Conservation (phyloP, 2,888 invertebrate species). For the Glyphotaelius pellucidus region DNA sequence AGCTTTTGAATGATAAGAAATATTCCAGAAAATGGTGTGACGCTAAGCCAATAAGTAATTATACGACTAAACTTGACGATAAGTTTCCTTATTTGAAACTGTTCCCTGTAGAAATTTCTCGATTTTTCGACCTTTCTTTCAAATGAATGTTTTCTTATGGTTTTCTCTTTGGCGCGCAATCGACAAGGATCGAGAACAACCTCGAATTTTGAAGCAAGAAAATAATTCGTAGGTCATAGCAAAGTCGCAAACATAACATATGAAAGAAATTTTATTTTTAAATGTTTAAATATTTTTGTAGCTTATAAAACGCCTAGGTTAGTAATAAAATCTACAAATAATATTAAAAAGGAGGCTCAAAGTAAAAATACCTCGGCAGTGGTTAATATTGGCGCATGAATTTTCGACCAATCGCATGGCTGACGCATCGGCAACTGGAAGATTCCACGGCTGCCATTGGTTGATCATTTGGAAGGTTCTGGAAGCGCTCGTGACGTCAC, state of each 20-base stretch:
- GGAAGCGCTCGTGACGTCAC: conserved; percentile 62
- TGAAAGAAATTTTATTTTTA: not conserved
- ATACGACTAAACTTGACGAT: not conserved
- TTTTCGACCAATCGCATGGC: conserved; percentile 41
- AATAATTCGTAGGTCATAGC: not conserved
- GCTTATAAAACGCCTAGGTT: not conserved
- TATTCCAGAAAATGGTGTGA: too few species aligned
- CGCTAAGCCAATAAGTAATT: too few species aligned
- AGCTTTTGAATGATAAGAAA: not conserved
- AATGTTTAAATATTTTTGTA: not conserved
- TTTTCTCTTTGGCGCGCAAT: not conserved
- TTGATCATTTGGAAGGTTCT: conserved; percentile 58
- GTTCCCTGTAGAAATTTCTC: not conserved
- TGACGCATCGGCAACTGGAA: conserved; percentile 52
- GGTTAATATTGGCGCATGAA: conserved; percentile 39
- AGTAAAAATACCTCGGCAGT: conserved; percentile 17
- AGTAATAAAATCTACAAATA: not conserved
- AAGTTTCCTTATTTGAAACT: not conserved
- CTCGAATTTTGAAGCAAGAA: not conserved
- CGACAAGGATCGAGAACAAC: not conserved
- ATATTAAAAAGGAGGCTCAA: not conserved
- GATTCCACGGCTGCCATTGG: conserved; percentile 40
- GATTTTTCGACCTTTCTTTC: not conserved
- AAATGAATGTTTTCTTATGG: not conserved
- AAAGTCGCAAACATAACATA: not conserved